Conservation (phyloP, 2,888 invertebrate species). For the Pyrrhosoma nymphula region DNA sequence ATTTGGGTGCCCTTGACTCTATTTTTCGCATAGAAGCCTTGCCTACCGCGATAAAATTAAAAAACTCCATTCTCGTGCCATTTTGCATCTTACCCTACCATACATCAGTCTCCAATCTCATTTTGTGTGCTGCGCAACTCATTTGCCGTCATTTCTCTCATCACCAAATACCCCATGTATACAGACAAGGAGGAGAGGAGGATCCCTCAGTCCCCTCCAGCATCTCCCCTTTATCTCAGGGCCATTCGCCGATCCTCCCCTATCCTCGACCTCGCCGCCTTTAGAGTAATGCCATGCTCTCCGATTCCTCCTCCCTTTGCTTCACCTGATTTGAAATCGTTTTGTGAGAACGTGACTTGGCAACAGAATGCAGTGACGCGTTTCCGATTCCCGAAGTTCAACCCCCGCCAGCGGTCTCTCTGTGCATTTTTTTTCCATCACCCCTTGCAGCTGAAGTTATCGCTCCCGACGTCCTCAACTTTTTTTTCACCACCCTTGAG, state of each 20-base stretch:
- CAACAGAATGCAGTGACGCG: constrained; percentile 58
- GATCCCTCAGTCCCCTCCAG: neutral
- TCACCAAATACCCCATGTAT: neutral
- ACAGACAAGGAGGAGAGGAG: neutral
- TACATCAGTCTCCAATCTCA: neutral
- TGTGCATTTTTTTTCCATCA: neutral
- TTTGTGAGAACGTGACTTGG: constrained; percentile 59
- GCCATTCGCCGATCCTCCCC: neutral
- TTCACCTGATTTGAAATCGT: constrained; percentile 64
- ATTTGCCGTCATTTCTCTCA: neutral
- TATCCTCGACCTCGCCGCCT: neutral
- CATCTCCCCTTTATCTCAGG: neutral
- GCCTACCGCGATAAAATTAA: too few relatives aligned
- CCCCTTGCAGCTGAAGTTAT: neutral
- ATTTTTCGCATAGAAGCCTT: too few relatives aligned
- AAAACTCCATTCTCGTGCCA: neutral
- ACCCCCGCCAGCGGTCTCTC: neutral
- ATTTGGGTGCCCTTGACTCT: too few relatives aligned
- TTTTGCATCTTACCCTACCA: neutral
- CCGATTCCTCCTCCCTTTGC: neutral
- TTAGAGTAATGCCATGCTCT: neutral
- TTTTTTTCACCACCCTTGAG: neutral
- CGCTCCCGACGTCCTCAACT: neutral
- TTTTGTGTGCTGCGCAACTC: neutral
- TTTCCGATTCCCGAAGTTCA: neutral